phyloP scores from a whole-genome alignment of 1,140 invertebrate genomes.

The Drosophila ercepeae region DNA sequence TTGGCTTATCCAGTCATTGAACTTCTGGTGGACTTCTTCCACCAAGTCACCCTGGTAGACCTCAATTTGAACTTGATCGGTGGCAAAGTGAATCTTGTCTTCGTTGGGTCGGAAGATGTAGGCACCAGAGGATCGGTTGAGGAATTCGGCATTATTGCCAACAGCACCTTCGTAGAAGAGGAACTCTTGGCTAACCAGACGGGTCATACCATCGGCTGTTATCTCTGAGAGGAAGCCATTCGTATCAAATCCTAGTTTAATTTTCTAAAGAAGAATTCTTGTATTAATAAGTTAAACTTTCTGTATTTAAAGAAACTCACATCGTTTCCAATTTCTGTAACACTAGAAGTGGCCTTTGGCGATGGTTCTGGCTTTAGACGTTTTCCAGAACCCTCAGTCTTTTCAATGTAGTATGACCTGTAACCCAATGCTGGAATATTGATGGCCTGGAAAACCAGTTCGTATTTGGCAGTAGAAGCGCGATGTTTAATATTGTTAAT shows the following conservation, averaged over 20 bases:
- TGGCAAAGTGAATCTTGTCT: slow-evolving; percentile 57
- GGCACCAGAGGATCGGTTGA: slow-evolving; percentile 89
- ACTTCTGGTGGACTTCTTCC: slow-evolving; percentile 92
- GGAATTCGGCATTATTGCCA: slow-evolving; percentile 84
- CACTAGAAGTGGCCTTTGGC: slow-evolving; percentile 46
- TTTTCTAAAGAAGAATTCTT: slow-evolving; percentile 18
- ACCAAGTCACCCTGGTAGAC: slow-evolving; percentile 88
- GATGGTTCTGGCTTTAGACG: slow-evolving; percentile 20
- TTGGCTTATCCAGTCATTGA: slow-evolving; percentile 92
- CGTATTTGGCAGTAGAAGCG: slow-evolving; percentile 85
- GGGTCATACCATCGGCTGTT: slow-evolving; percentile 83
- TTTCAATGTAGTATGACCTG: slow-evolving; percentile 86
- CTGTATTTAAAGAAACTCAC: slow-evolving; percentile 21
- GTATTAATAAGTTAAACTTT: neutral
- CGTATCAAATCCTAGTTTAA: slow-evolving; percentile 56
- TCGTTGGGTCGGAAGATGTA: slow-evolving; percentile 93
- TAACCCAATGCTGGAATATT: slow-evolving; percentile 88
- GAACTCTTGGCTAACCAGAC: slow-evolving; percentile 87
- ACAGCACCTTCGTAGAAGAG: slow-evolving; percentile 89
- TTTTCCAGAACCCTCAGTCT: slow-evolving; percentile 4
- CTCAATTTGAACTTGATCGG: slow-evolving; percentile 83
- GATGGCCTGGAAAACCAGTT: slow-evolving; percentile 88
- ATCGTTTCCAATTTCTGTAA: slow-evolving; percentile 55
- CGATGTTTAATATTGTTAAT: slow-evolving; percentile 88
- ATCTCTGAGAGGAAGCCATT: slow-evolving; percentile 85